Evolutionary conservation across 2,797 vertebrate genomes (phyloP), one percentile per base, ranked within the genome.

Genomic region (Gymnopithys bicolor): DNA sequence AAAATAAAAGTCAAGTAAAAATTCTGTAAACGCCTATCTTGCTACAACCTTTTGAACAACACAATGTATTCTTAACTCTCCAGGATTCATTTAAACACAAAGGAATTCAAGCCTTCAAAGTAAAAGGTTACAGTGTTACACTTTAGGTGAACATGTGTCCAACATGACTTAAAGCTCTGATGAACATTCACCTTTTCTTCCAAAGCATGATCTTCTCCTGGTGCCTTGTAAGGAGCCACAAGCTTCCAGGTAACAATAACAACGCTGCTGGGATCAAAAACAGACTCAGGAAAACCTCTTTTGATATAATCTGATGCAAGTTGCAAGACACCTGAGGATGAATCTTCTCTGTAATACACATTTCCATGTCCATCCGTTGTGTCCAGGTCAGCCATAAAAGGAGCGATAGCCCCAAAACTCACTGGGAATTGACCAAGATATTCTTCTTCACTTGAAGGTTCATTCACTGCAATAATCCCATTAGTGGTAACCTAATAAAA

Each of bases 351-450:
- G 88, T 98, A 99, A 91, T 97, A 99, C 21, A 99, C 98, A 80
- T 98, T 98, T 56, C 99, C 99, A 30, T 35, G 95, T 23, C 98
- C 97, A 19, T 97, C 98, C 4, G 98, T 98, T 4, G 98, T 99
- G 97, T 99, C 99, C 96, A 99, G 95, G 94, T 99, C 98, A 11
- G 99, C 98, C 93, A 99, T 97, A 93, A 99, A 98, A 9, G 98
- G 98, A 14, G 98, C 98, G 5, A 99, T 97, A 80, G 97, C 98
- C 23, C 98, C 98, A 25, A 99, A 99, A 35, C 83, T 96, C 16
- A 98, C 93, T 12, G 98, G 99, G 94, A 99, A 98, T 33, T 95
- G 97, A 76, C 98, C 98, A 8, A 99, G 98, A 78, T 98, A 98
- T 13, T 97, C 95, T 48, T 98, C 97, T 96, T 98, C 96, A 19